These are phyloP conservation scores for Chromis chromis DNA, from an alignment of 2,797 vertebrate genomes.

Conservation along the genomic window DNA sequence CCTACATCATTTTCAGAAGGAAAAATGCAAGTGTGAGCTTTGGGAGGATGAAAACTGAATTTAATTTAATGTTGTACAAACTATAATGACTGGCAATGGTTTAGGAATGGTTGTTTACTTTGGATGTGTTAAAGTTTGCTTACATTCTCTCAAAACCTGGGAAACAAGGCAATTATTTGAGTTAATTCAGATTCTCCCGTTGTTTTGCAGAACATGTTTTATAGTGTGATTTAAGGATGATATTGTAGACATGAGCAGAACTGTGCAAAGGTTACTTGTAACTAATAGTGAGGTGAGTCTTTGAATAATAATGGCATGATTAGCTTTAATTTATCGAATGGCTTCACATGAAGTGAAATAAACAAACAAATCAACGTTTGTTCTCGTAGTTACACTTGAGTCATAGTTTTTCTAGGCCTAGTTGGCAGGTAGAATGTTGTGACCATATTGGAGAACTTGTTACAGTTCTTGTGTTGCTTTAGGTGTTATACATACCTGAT, in stretches of 20 bases:
- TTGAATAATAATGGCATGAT: not conserved
- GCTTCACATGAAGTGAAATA: not conserved
- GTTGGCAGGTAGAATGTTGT: not conserved
- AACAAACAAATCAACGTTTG: not conserved
- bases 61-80: no score
- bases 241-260: not conserved
- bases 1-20: no score
- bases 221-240: no score
- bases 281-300: not conserved
- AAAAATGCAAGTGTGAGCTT: no score
- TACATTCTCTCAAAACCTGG: no score
- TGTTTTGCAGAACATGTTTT: not conserved
- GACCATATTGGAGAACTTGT: not conserved
- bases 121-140: no score
- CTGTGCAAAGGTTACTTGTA: no score
- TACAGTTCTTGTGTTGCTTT: not conserved
- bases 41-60: no score
- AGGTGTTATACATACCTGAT: constrained; percentile 87
- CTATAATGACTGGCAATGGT: no score
- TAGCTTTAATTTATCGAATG: not conserved
- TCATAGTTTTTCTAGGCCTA: not conserved
- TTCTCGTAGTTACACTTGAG: not conserved
- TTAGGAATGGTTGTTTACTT: no score
- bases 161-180: no score
- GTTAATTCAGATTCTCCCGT: not conserved